Evolutionary conservation across 2,797 vertebrate species (phyloP).

Genomic region (Psittacula derbiana): DNA sequence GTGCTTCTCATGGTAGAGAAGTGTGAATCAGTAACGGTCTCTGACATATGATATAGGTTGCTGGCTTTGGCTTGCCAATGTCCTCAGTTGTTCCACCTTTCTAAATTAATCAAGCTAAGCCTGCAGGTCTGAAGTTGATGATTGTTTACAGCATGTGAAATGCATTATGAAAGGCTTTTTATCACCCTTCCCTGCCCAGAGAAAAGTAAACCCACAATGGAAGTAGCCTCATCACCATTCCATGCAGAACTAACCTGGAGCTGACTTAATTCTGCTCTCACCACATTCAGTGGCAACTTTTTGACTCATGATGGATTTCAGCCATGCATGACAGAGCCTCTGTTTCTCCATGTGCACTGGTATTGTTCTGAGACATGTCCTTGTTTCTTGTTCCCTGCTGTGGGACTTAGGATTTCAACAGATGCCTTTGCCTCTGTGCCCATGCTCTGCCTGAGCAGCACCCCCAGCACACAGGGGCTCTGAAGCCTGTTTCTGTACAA

Average conservation of each 20-base stretch:
- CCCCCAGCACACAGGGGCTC: fast-evolving
- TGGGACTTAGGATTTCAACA: not conserved
- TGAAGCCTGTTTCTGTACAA: not conserved
- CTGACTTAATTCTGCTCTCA: not conserved
- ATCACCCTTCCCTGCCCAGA: not conserved
- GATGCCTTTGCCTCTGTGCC: fast-evolving
- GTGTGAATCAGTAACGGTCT: not conserved
- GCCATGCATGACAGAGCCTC: not conserved
- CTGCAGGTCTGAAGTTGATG: not conserved
- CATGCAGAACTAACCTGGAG: not conserved
- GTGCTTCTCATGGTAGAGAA: not conserved
- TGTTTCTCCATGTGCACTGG: fast-evolving
- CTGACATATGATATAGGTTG: not conserved
- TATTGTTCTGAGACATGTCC: not conserved
- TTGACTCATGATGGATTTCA: not conserved
- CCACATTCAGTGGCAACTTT: not conserved
- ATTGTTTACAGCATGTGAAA: not conserved
- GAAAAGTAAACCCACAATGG: not conserved
- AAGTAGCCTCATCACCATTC: not conserved
- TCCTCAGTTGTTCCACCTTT: not conserved
- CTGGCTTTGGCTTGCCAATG: not conserved
- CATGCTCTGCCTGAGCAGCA: not conserved
- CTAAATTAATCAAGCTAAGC: not conserved
- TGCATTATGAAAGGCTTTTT: not conserved
- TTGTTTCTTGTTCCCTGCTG: conserved; percentile 2